Evolutionary conservation across 1,140 invertebrate species (phyloP).

Genomic region (Parapsyche elsis): DNA sequence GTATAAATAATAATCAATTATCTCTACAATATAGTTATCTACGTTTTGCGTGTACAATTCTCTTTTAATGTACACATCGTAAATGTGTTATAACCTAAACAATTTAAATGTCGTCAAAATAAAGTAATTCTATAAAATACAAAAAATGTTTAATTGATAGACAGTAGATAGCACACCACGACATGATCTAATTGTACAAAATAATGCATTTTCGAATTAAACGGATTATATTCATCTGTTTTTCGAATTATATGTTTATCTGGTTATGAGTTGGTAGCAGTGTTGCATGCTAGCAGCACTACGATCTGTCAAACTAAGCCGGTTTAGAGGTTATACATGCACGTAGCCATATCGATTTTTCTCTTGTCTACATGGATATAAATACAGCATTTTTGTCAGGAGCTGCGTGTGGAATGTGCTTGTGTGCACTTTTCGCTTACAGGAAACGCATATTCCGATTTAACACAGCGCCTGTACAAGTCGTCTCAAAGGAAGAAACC

Average conservation of each 20-base stretch:
- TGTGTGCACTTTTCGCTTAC: slow-evolving; percentile 60
- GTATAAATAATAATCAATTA: too few relatives aligned
- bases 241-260: not conserved
- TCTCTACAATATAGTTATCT: too few relatives aligned
- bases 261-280: slow-evolving; percentile 12
- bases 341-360: not conserved
- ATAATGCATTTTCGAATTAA: not conserved
- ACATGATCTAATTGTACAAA: too few relatives aligned
- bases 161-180: too few relatives aligned
- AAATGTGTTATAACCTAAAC: too few relatives aligned
- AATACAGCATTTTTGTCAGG: slow-evolving; percentile 61
- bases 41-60: too few relatives aligned
- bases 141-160: too few relatives aligned
- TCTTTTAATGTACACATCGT: too few relatives aligned
- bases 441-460: slow-evolving; percentile 58
- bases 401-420: slow-evolving; percentile 61
- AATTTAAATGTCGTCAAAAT: too few relatives aligned
- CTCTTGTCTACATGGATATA: slow-evolving; percentile 60
- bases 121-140: too few relatives aligned
- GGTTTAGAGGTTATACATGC: slow-evolving; percentile 31
- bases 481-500: not conserved
- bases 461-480: not conserved
- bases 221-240: not conserved
- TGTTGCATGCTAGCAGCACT: slow-evolving; percentile 10
- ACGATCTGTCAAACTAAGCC: slow-evolving; percentile 8